Evolutionary conservation across 2,113 vertebrate species (phyloP), one percentile per base, ranked within the genome.

Genomic region (Mohoua ochrocephala): DNA sequence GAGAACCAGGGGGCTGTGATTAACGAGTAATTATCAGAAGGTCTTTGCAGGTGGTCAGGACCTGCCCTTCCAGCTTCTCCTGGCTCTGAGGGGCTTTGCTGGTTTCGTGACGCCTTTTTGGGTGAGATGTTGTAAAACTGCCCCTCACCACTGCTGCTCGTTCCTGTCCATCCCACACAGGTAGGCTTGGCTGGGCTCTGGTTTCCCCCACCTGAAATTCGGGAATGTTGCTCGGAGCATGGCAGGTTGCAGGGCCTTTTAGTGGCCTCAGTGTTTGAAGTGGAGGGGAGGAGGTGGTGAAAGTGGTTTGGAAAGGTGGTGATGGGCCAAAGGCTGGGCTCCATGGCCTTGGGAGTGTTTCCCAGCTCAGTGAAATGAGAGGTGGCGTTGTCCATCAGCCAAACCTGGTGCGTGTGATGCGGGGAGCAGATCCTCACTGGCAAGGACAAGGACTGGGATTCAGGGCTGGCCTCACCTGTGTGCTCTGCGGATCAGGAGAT

Each of bases 291-390:
- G 21, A 30, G 42, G 60, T 6, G 70, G 4, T 9, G 61, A 1
- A 1, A 22, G 2, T 1, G 44, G 6, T 31, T 26, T 67, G 71
- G 35, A 9, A 5, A 15, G 53, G 31, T 13, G 30, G 27, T 27
- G 30, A 4, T 1, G 2, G 42, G 2, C 0, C n/a, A 9, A 1
- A 14, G 37, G 59, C 13, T 30, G 35, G 52, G 0, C 41, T 24
- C 3, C 19, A 1, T 2, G 44, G 3, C 0, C 4, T 4, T 4
- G 71, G 71, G 5, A 12, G 13, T 0, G 24, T 35, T 67, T 11
- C 3, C 42, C 42, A 19, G 35, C 30, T 35, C 30, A 1, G 35
- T 2, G 47, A 26, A 8, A 15, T 3, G 47, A 1, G 39, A 1
- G 19, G 7, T 5, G 30, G 8, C 16, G 75, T 1, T 20, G 15